These are phyloP conservation scores for Tachypleus tridentatus DNA, from an alignment of 1,140 invertebrate genomes.

Conservation along the genomic window DNA sequence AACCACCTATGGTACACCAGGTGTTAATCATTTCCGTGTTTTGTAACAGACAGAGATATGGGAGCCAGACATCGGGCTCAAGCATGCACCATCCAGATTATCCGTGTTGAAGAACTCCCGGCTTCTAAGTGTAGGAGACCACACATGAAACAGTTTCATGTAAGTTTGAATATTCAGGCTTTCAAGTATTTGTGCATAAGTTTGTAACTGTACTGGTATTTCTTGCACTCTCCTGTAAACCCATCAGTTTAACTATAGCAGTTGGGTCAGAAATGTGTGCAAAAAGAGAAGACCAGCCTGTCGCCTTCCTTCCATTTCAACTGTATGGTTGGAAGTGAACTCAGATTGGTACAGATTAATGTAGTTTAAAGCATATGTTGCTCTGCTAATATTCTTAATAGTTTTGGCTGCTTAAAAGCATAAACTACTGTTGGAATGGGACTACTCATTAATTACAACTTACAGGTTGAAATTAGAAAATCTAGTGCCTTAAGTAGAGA, in stretches of 20 bases:
- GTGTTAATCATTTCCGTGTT: too few species aligned
- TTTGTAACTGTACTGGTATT: neutral
- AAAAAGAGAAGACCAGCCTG: neutral
- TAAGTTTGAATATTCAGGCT: constrained; percentile 24
- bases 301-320: constrained; percentile 10
- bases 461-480: neutral
- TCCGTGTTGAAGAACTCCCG: constrained; percentile 84
- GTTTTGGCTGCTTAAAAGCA: too few species aligned
- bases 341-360: neutral
- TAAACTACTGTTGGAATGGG: neutral
- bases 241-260: too few species aligned
- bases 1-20: too few species aligned
- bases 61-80: constrained; percentile 94
- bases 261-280: constrained; percentile 2
- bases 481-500: too few species aligned
- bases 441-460: neutral
- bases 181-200: neutral
- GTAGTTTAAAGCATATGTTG: too few species aligned
- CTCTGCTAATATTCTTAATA: too few species aligned
- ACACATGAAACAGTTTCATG: constrained; percentile 96
- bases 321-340: constrained; percentile 5
- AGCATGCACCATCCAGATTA: constrained; percentile 95
- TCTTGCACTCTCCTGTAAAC: neutral
- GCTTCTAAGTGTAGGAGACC: constrained; percentile 79
- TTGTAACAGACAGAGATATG: constrained; percentile 72